Base-by-base conservation (phyloP, 2,888 invertebrate genomes). In the Phlogophora meticulosa region DNA sequence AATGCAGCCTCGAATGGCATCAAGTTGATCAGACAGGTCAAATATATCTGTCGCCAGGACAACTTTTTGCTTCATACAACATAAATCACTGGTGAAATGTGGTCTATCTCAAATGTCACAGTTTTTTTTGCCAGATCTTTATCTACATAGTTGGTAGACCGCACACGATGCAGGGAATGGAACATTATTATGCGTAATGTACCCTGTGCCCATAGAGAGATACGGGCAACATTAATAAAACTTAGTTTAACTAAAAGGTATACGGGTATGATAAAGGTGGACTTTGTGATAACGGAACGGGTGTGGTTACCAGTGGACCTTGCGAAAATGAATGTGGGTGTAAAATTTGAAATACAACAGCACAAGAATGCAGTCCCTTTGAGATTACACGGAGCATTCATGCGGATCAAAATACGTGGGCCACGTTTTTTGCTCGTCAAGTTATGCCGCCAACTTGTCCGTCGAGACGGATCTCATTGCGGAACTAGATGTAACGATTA, bases 1-100 rank as follows among this genome's bases (percentile, higher is more conserved):
- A 77, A 82, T 69, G 69, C 73, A 72, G 81, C 81, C 85, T 87
- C 86, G 86, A 88, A 90, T 89, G 86, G 82, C 88, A 88, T 78
- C 82, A 74, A 79, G 72, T 85, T 73, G 70, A 83, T 75, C 64
- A 67, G 67, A 72, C 78, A 72, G 59, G 61, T 73, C 71, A 73
- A 74, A 70, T 74, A 64, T 70, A 62, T 70, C 58, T 66, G 72
- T 72, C 60, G 71, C 61, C 68, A 36, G 43, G 57, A 55, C 36
- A 72, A 62, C 51, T 72, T 78, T 73, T 77, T 83, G 79, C 76
- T 52, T 63, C 48, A 71, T 71, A 69, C 73, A 55, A 53, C 48
- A 79, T 79, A 72, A 75, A 81, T 79, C 72, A 71, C 66, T 43
- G 36, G 68, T 74, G 63, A 79, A 79, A 79, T 67, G 76, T 67